A percentile compares a stretch with the other conserved stretches of the same genome.
Conservation (phyloP, 2,888 invertebrate species). For the Troides aeacus region DNA sequence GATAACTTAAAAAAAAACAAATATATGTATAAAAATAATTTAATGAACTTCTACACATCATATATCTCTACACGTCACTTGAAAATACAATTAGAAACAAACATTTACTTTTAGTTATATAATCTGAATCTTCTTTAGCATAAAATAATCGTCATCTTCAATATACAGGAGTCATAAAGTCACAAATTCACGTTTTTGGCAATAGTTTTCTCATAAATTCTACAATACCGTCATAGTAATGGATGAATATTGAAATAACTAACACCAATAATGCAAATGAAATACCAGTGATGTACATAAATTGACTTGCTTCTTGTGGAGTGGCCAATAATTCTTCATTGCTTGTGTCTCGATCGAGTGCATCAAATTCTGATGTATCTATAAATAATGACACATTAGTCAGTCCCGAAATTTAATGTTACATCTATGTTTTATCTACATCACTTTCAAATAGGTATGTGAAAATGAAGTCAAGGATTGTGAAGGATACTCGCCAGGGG, state of each 20-base stretch:
- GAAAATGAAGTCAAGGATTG: no score
- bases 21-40: slow-evolving; percentile 23
- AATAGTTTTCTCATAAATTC: slow-evolving; percentile 53
- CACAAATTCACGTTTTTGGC: slow-evolving; percentile 43
- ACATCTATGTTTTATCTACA: no score
- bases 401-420: no score
- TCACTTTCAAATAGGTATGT: no score
- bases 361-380: slow-evolving; percentile 75
- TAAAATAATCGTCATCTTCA: not conserved
- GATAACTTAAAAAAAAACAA: slow-evolving; percentile 7
- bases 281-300: slow-evolving; percentile 81
- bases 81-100: slow-evolving; percentile 29
- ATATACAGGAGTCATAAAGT: slow-evolving; percentile 1
- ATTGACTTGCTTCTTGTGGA: slow-evolving; percentile 80
- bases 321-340: slow-evolving; percentile 75
- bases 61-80: slow-evolving; percentile 45
- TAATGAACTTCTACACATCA: slow-evolving; percentile 51
- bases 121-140: slow-evolving; percentile 13
- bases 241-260: slow-evolving; percentile 81
- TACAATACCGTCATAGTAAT: slow-evolving; percentile 72
- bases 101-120: slow-evolving; percentile 10
- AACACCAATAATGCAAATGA: slow-evolving; percentile 82
- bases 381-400: slow-evolving; percentile 20
- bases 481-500: no score
- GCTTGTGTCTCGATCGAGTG: slow-evolving; percentile 72